Evolutionary conservation across 64 coral and sea anemone species (phyloP).

Genomic region (Dendronephthya gigantea): DNA sequence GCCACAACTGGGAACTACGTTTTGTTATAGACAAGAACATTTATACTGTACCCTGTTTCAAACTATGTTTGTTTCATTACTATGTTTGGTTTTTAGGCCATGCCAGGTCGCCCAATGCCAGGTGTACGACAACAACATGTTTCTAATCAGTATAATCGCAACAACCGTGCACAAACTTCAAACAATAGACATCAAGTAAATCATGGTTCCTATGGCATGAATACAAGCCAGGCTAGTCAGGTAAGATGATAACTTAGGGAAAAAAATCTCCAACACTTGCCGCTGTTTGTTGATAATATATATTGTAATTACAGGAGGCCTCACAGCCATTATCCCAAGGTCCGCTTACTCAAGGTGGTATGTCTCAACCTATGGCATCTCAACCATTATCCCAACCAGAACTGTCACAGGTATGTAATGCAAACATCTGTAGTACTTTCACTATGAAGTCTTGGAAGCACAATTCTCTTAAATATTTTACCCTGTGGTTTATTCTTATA

Average conservation of each 20-base stretch:
- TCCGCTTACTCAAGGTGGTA: slow-evolving; percentile 87
- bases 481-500: slow-evolving; percentile 18
- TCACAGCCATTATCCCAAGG: slow-evolving; percentile 95
- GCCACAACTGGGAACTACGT: too few species aligned
- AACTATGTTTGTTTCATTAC: background rate
- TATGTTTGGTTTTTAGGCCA: background rate
- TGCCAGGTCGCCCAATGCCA: background rate
- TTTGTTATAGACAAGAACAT: background rate
- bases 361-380: slow-evolving; percentile 97
- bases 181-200: slow-evolving; percentile 50
- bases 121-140: slow-evolving; percentile 7
- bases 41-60: background rate
- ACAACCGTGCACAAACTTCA: slow-evolving; percentile 48
- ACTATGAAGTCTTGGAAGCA: background rate
- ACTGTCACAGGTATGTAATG: slow-evolving; percentile 76
- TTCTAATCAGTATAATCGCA: background rate
- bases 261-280: background rate
- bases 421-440: background rate
- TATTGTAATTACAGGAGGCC: slow-evolving; percentile 49
- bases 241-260: slow-evolving; percentile 11
- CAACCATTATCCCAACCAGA: slow-evolving; percentile 95
- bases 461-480: background rate
- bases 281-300: too few species aligned
- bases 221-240: slow-evolving; percentile 96
- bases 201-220: slow-evolving; percentile 51